A percentile compares a stretch with the other conserved stretches of the same genome.
phyloP scores from a whole-genome alignment of 2,797 vertebrate species.

The Arctocebus calabarensis region DNA sequence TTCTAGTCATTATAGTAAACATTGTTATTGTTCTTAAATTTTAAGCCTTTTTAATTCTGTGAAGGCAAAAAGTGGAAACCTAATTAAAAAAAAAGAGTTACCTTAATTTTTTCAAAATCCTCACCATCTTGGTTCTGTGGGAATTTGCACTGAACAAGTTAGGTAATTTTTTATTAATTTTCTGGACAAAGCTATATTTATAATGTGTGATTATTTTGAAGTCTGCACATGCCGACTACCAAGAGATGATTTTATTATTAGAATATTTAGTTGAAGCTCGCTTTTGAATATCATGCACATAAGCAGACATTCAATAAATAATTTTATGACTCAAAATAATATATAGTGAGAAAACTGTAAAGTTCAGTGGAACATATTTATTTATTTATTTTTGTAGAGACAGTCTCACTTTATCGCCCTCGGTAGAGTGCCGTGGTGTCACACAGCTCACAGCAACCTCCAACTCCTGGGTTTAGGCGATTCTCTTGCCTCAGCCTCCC shows the following conservation, averaged over 20 bases:
- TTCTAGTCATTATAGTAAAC: too few species aligned
- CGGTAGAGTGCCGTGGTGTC: too few species aligned
- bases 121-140: background rate
- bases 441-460: too few species aligned
- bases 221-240: background rate
- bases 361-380: background rate
- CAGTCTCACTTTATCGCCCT: too few species aligned
- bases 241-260: background rate
- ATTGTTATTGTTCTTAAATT: too few species aligned
- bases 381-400: background rate
- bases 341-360: background rate
- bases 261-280: background rate
- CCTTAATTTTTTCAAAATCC: background rate
- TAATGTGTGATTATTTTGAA: background rate
- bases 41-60: too few species aligned
- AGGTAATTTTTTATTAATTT: background rate
- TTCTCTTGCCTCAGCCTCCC: too few species aligned
- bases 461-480: too few species aligned
- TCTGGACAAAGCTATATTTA: background rate
- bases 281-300: background rate
- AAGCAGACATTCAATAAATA: background rate
- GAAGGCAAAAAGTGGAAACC: too few species aligned
- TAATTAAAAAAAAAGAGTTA: background rate
- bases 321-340: background rate
- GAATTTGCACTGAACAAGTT: background rate